Base-by-base conservation (phyloP, 2,113 vertebrate genomes). In the Camarhynchus parvulus region DNA sequence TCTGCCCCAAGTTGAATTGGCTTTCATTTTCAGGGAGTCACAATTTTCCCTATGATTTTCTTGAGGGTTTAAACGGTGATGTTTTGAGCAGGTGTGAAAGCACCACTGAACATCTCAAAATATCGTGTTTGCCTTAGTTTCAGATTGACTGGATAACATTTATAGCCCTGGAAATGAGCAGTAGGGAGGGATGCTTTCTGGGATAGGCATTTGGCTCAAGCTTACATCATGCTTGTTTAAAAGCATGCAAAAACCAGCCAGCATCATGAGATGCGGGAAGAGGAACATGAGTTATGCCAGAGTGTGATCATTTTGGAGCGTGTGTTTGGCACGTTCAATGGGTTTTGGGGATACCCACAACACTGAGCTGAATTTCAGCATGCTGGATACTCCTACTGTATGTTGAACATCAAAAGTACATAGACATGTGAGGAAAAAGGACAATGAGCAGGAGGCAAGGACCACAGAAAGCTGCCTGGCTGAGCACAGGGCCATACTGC, bases 401-500 rank as follows among this genome's bases (percentile, higher is more conserved):
- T 64, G 18, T 35, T 77, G 8, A 4, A 2, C 42, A 9, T 52
- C 37, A 46, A 15, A 78, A 85, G 13, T 56, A 23, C 3, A 1
- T 15, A 27, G 61, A 5, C 13, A 20, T 27, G 13, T 2, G 10
- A 66, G 39, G 28, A 13, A 42, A 22, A 64, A 35, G 25, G n/a
- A 10, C 53, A 52, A 44, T 0, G 7, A 63, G 41, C 16, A 73
- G 37, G 39, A 72, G 24, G 9, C 9, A 58, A 28, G 70, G 62
- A 37, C 37, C 58, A n/a, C 8, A 49, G 64, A n/a, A 52, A 78
- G 24, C 13, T 11, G 25, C 35, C 21, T 79, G 37, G 30, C 27
- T 61, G 39, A 35, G n/a, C 0, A 2, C 23, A 25, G 31, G 41
- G 31, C 68, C 0, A 0, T 21, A 12, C 31, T 89, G 15, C 8